Percentiles rank a stretch among this genome's conserved stretches.
Conservation (phyloP, 2,888 invertebrate genomes). For the Muschampia plurimacula region DNA sequence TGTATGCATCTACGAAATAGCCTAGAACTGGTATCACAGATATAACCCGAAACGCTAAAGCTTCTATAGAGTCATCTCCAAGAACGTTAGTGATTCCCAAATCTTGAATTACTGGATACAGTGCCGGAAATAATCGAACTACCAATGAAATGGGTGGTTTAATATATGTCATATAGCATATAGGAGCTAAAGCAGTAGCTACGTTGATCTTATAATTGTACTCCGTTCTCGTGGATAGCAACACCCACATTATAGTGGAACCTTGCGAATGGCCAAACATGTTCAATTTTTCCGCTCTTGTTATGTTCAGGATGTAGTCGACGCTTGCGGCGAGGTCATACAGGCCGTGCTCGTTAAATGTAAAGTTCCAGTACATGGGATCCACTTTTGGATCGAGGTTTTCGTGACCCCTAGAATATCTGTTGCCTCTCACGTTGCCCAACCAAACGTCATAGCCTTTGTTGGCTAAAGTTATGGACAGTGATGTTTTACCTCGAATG, state of each 20-base stretch:
- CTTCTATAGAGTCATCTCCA: slow-evolving; percentile 8
- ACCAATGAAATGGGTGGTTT: slow-evolving; percentile 50
- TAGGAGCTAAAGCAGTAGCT: slow-evolving; percentile 82
- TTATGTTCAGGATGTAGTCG: slow-evolving; percentile 58
- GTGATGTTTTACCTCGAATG: slow-evolving; percentile 51
- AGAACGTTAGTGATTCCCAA: slow-evolving; percentile 11
- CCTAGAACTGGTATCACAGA: slow-evolving; percentile 4
- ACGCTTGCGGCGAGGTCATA: slow-evolving; percentile 88
- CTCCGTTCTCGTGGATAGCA: slow-evolving; percentile 77
- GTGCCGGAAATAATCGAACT: slow-evolving; percentile 52
- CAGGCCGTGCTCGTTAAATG: slow-evolving; percentile 88
- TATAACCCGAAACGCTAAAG: slow-evolving; percentile 10
- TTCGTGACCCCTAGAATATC: slow-evolving; percentile 82
- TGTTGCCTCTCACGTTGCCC: slow-evolving; percentile 85
- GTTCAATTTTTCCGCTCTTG: slow-evolving; percentile 80
- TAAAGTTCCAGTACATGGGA: slow-evolving; percentile 77
- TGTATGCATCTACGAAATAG: slow-evolving; percentile 9
- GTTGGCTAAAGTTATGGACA: slow-evolving; percentile 49
- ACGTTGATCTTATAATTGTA: slow-evolving; percentile 83
- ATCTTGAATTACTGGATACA: neutral
- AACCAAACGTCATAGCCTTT: slow-evolving; percentile 62
- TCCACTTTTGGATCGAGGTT: slow-evolving; percentile 60
- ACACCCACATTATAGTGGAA: slow-evolving; percentile 80
- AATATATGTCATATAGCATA: slow-evolving; percentile 73
- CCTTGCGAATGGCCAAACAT: slow-evolving; percentile 90